Evolutionary conservation across 2,888 invertebrate genomes (phyloP).

Genomic region (Melieria crassipennis): DNA sequence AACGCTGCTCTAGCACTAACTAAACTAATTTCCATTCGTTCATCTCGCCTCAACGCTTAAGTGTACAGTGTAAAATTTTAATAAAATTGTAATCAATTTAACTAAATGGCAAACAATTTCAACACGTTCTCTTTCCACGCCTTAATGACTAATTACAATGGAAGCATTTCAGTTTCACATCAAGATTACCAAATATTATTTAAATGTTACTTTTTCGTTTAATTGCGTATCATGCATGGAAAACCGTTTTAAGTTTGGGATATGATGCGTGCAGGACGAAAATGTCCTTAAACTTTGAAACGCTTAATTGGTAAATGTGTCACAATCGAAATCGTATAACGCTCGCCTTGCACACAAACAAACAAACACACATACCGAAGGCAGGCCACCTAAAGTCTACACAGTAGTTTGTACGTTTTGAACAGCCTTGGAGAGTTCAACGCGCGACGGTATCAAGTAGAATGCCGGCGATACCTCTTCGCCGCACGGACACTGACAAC

Average conservation of each 20-base stretch:
- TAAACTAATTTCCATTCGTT: no score
- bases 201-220: conserved; percentile 16
- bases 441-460: conserved; percentile 89
- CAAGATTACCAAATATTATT: conserved; percentile 23
- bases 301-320: no score
- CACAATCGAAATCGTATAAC: background rate
- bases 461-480: conserved; percentile 90
- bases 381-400: conserved; percentile 55
- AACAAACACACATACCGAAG: background rate
- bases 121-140: background rate
- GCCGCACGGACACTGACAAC: conserved; percentile 91
- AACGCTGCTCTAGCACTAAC: no score
- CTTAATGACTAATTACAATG: conserved; percentile 31
- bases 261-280: no score
- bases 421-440: conserved; percentile 88
- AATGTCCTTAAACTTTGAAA: background rate
- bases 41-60: background rate
- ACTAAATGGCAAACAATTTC: background rate
- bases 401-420: conserved; percentile 88
- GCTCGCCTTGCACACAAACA: background rate
- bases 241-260: no score
- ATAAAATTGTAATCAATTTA: background rate
- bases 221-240: background rate
- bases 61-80: conserved; percentile 6
- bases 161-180: conserved; percentile 37